These are phyloP conservation scores for Holacanthella duospinosa DNA, from an alignment of 2,888 invertebrate genomes.

Conservation along the genomic window DNA sequence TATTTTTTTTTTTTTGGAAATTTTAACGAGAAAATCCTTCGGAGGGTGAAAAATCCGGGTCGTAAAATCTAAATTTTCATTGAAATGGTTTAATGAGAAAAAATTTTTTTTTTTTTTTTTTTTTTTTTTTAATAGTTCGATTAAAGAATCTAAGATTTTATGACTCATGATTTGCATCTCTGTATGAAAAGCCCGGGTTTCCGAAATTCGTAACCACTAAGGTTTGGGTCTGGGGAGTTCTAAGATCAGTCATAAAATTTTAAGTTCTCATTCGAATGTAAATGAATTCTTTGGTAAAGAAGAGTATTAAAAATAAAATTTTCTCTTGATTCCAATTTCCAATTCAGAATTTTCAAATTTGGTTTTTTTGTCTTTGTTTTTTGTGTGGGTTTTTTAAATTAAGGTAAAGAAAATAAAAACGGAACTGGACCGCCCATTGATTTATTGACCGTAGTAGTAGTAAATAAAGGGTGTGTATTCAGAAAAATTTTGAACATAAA, in stretches of 20 bases:
- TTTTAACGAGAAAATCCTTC: too few species aligned
- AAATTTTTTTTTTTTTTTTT: too few species aligned
- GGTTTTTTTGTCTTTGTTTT: too few species aligned
- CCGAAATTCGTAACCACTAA: too few species aligned
- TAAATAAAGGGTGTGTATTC: too few species aligned
- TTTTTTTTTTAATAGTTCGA: too few species aligned
- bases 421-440: neutral
- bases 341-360: too few species aligned
- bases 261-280: slow-evolving; percentile 1
- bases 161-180: neutral
- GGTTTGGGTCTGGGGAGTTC: neutral
- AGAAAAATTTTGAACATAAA: too few species aligned
- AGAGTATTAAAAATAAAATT: neutral
- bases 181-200: neutral
- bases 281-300: neutral
- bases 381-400: too few species aligned
- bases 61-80: neutral
- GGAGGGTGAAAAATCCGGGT: too few species aligned
- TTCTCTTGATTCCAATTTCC: too few species aligned
- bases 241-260: neutral
- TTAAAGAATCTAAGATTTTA: neutral
- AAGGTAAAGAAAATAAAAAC: neutral
- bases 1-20: too few species aligned
- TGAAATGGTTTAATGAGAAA: neutral
- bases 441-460: slow-evolving; percentile 3